A percentile compares a stretch with the other conserved stretches of the same genome.
These are phyloP conservation scores for Salvelinus alpinus DNA, from an alignment of 2,113 vertebrate species.

Conservation along the genomic window DNA sequence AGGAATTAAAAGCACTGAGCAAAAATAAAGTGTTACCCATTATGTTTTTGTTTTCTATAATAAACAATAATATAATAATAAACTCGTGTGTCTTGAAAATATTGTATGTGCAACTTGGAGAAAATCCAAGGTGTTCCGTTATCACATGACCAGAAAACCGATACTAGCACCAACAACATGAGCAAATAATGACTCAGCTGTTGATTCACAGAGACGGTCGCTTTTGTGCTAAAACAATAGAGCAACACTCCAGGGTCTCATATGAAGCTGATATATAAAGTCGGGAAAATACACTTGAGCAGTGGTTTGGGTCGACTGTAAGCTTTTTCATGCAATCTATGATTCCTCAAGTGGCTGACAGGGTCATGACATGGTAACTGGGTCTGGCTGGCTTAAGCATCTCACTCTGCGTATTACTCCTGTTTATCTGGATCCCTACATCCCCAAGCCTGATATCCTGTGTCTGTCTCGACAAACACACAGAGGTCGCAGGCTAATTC, in stretches of 20 bases:
- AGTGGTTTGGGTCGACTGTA: background rate
- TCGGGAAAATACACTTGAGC: background rate
- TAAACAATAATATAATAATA: background rate
- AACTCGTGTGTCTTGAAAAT: background rate
- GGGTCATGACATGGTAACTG: constrained; percentile 26
- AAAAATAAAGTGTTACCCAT: background rate
- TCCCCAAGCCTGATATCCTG: background rate
- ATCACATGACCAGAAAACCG: no score
- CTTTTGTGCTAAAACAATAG: constrained; percentile 30
- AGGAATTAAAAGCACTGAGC: no score
- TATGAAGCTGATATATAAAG: constrained; percentile 19
- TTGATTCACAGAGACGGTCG: constrained; percentile 35
- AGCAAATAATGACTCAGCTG: constrained; percentile 21
- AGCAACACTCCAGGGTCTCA: constrained; percentile 12
- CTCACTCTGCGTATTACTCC: constrained; percentile 3
- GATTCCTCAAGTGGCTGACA: constrained; percentile 8
- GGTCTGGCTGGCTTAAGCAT: constrained; percentile 6
- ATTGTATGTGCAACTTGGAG: background rate
- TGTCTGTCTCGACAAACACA: background rate
- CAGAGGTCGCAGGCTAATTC: constrained; percentile 12
- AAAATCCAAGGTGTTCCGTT: no score
- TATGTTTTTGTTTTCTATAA: background rate
- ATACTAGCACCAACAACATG: no score
- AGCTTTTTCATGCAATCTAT: constrained; percentile 37
- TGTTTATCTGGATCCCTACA: constrained; percentile 11